Conservation (phyloP, 2,888 invertebrate species). For the Xestia sexstrigata region DNA sequence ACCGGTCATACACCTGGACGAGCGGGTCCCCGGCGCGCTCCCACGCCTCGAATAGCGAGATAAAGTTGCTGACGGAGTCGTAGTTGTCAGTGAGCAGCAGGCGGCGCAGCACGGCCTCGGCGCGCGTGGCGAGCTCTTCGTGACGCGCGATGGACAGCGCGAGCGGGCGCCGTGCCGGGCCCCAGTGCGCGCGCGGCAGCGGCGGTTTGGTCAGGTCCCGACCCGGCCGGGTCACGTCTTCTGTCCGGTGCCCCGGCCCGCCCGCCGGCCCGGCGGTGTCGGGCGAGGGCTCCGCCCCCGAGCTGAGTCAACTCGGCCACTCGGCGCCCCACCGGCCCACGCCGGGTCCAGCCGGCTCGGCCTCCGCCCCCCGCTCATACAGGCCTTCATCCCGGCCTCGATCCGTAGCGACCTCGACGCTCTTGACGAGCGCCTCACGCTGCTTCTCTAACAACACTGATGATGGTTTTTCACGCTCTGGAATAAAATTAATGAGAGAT, state of each 20-base stretch:
- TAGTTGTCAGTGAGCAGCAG: constrained; percentile 96
- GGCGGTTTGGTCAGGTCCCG: constrained; percentile 92
- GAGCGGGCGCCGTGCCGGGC: constrained; percentile 72
- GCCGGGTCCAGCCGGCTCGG: constrained; percentile 92
- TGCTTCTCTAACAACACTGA: constrained; percentile 92
- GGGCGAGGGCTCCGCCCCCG: constrained; percentile 79
- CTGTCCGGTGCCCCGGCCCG: constrained; percentile 78
- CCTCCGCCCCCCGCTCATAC: constrained; percentile 85
- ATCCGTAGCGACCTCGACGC: constrained; percentile 86
- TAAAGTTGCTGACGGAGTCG: constrained; percentile 96
- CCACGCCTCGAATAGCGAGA: constrained; percentile 92
- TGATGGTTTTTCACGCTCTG: constrained; percentile 94
- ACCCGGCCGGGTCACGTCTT: constrained; percentile 78
- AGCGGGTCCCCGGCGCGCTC: constrained; percentile 91
- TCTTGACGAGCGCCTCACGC: constrained; percentile 91
- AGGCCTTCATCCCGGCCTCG: constrained; percentile 77
- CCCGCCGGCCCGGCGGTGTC: constrained; percentile 77
- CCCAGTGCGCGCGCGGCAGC: constrained; percentile 92
- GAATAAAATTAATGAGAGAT: constrained; percentile 58
- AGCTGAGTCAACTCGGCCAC: constrained; percentile 99
- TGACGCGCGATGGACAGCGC: constrained; percentile 90
- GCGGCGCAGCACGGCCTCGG: constrained; percentile 95
- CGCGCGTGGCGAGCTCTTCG: constrained; percentile 94
- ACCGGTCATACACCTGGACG: constrained; percentile 94
- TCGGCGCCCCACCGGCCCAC: constrained; percentile 98